Percentiles rank a stretch among this genome's conserved stretches.
Evolutionary conservation across 2,113 vertebrate species (phyloP).

Genomic region (Gymnobelideus leadbeateri): DNA sequence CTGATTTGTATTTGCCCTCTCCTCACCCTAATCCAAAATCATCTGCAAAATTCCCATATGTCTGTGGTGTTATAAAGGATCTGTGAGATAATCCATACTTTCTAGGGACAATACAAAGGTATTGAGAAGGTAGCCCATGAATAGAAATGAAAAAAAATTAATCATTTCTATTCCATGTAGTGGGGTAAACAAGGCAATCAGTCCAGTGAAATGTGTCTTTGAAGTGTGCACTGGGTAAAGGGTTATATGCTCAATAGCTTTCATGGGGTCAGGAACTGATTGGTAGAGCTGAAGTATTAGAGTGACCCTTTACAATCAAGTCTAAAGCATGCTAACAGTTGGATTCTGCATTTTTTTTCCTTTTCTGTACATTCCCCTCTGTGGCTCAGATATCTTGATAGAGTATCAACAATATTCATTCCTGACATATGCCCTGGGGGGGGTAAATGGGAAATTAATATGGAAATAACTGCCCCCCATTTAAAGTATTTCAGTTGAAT

Average conservation of each 20-base stretch:
- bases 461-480: rapidly evolving
- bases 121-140: not conserved
- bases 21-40: not conserved
- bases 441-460: constrained; percentile 31
- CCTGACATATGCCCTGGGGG: not conserved
- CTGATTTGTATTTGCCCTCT: not conserved
- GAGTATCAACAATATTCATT: not conserved
- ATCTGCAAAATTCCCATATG: not conserved
- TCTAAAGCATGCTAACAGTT: not conserved
- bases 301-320: not conserved
- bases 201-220: not conserved
- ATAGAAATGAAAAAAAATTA: not conserved
- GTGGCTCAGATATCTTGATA: not conserved
- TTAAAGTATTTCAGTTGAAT: not conserved
- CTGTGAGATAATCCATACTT: not conserved
- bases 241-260: not conserved
- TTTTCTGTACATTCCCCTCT: not conserved
- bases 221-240: not conserved
- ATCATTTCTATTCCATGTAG: not conserved
- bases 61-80: not conserved
- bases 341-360: not conserved
- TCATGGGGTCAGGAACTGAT: not conserved
- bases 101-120: not conserved
- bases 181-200: not conserved
- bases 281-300: not conserved